Evolutionary conservation across 2,113 vertebrate genomes (phyloP).

Genomic region (Anolis sagrei): DNA sequence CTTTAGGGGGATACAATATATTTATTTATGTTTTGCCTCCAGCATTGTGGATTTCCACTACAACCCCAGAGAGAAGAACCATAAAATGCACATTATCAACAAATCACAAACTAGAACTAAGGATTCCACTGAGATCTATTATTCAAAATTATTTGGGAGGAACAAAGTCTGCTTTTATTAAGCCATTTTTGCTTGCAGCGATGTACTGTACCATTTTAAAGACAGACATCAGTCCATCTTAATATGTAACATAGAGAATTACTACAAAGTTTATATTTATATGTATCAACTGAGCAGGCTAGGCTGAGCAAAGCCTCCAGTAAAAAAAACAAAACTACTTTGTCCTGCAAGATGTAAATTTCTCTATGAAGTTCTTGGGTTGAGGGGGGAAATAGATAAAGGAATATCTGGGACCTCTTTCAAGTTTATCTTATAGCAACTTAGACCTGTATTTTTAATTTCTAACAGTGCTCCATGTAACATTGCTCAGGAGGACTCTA

Average conservation of each 20-base stretch:
- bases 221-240: neutral
- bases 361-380: neutral
- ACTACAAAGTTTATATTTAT: neutral
- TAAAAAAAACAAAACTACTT: neutral
- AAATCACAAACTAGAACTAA: constrained; percentile 32
- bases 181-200: neutral
- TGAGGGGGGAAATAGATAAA: no score
- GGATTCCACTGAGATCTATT: constrained; percentile 14
- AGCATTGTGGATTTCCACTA: neutral
- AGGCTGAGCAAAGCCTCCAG: neutral
- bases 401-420: no score
- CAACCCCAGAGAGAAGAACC: neutral
- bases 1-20: neutral
- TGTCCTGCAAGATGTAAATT: neutral
- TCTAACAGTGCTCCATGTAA: neutral
- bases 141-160: constrained; percentile 28
- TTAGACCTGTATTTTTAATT: neutral
- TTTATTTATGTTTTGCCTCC: constrained; percentile 43
- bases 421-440: neutral
- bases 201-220: constrained; percentile 17
- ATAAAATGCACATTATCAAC: constrained; percentile 31
- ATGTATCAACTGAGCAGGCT: neutral
- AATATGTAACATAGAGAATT: neutral
- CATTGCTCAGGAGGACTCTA: neutral
- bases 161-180: constrained; percentile 7